phyloP scores from a whole-genome alignment of 2,888 invertebrate genomes.

The Trissonchulus latispiculum region DNA sequence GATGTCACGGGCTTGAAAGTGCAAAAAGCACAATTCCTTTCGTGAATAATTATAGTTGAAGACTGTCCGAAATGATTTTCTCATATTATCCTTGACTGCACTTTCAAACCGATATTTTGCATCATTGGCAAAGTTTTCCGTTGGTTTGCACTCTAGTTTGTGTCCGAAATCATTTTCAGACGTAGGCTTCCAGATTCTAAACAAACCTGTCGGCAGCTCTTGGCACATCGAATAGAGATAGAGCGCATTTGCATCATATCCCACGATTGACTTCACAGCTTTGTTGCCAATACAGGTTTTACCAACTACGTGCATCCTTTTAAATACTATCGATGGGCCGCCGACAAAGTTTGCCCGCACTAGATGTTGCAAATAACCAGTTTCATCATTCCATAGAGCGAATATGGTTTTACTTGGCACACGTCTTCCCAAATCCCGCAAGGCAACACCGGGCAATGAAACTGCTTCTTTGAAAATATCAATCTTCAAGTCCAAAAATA shows the following conservation, averaged over 20 bases:
- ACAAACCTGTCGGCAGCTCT: neutral
- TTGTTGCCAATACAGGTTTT: neutral
- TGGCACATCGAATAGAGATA: neutral
- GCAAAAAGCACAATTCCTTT: neutral
- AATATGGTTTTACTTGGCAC: slow-evolving; percentile 14
- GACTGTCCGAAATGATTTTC: neutral
- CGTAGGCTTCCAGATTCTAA: neutral
- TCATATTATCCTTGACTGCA: neutral
- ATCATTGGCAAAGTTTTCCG: no score
- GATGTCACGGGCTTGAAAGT: neutral
- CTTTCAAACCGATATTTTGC: no score
- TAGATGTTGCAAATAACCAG: neutral
- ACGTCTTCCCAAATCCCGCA: slow-evolving; percentile 22
- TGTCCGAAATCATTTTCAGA: neutral
- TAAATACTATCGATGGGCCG: neutral
- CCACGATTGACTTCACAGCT: neutral
- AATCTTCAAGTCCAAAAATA: slow-evolving; percentile 8
- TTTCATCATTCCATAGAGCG: neutral
- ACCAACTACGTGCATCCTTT: neutral
- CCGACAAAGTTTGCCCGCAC: neutral
- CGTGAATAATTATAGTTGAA: neutral
- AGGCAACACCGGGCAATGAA: slow-evolving; percentile 23
- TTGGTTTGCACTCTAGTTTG: no score
- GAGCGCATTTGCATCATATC: neutral
- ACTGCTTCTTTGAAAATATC: slow-evolving; percentile 22